Evolutionary conservation across 2,113 vertebrate species (phyloP).

Genomic region (Phalacrocorax pelagicus): DNA sequence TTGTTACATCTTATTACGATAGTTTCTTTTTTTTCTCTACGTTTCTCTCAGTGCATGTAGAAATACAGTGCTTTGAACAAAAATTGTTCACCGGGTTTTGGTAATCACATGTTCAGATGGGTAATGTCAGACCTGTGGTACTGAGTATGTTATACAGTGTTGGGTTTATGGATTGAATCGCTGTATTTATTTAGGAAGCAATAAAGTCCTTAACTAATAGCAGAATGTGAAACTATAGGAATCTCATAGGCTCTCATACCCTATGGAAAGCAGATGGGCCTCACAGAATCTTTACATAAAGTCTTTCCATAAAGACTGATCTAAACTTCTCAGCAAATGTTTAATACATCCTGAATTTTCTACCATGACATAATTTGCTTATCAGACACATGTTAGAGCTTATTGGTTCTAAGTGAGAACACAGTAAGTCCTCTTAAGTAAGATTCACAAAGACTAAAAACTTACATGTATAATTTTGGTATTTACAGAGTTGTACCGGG

Average conservation of each 20-base stretch:
- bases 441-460: background rate
- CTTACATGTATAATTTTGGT: background rate
- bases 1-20: background rate
- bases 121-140: background rate
- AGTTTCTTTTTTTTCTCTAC: background rate
- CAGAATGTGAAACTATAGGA: background rate
- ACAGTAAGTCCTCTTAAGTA: background rate
- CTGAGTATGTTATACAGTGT: background rate
- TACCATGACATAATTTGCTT: background rate
- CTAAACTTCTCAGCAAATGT: background rate
- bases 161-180: slow-evolving; percentile 20
- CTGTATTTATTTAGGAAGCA: slow-evolving; percentile 37
- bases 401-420: background rate
- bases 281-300: background rate
- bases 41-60: background rate
- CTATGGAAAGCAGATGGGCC: background rate
- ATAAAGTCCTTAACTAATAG: slow-evolving; percentile 1
- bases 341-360: background rate
- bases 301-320: background rate
- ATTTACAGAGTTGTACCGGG: background rate
- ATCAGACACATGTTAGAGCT: background rate
- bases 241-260: background rate
- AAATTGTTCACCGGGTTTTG: background rate
- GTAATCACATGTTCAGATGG: background rate
- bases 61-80: background rate